Evolutionary conservation across 2,888 invertebrate genomes (phyloP), one percentile per base, ranked within the genome.

Genomic region (Melieria crassipennis): DNA sequence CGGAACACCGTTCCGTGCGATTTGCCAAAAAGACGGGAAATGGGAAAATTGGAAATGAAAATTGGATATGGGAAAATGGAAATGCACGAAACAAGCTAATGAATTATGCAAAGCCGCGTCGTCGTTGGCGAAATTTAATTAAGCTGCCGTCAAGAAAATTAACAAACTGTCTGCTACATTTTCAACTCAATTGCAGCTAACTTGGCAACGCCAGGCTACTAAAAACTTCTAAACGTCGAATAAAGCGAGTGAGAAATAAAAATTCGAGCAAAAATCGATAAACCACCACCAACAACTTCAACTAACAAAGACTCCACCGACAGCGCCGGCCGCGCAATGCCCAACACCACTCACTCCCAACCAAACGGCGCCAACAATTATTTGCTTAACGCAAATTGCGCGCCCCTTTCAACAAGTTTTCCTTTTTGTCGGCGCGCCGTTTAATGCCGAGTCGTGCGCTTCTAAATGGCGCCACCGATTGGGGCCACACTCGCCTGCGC

Each of bases 41-140:
- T 4, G 52, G 47, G 30, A 52, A 56, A 43, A n/a, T 45, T 70
- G 71, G 60, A 65, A 70, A 64, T 67, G 68, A 58, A 71, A 71
- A 47, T 68, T 67, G 67, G 61, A 43, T 48, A 42, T 69, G 56
- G 69, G 69, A 69, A 69, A 55, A 69, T 70, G 70, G 50, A 46
- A 63, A 47, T 62, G 42, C 7, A 16, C 63, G 16, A 61, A 71
- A 71, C 65, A 76, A 69, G 74, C 75, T 73, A 70, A 75, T 75
- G 16, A 75, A 76, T 75, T 76, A 75, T 76, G 70, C 70, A 76
- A 63, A 68, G 42, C 45, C 56, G 43, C 52, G 3, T 42, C 52
- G 3, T 42, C 48, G 9, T 50, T 47, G 10, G 10, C n/a, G 16
- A 46, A 63, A 56, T 13, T 62, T 6, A 55, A n/a, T 16, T 7